Conservation (phyloP, 1,140 invertebrate species). For the Dendroctonus valens region DNA sequence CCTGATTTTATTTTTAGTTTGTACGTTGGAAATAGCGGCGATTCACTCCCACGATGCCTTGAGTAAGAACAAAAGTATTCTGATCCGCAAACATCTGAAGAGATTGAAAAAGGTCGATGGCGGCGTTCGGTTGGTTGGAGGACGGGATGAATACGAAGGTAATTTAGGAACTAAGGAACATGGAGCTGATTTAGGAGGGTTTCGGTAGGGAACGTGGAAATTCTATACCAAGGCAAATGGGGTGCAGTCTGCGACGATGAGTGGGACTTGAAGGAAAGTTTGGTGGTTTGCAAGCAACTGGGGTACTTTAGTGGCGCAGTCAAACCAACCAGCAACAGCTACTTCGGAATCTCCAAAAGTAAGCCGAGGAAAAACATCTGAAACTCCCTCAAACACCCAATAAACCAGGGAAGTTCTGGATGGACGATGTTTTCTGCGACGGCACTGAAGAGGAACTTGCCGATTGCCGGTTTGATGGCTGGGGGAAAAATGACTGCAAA, state of each 20-base stretch:
- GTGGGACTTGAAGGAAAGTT: slow-evolving; percentile 80
- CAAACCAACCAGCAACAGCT: slow-evolving; percentile 65
- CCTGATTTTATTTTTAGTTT: slow-evolving; percentile 17
- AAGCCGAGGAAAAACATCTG: slow-evolving; percentile 42
- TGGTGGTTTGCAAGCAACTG: slow-evolving; percentile 78
- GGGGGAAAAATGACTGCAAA: slow-evolving; percentile 79
- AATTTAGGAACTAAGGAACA: slow-evolving; percentile 21
- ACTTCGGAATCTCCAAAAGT: slow-evolving; percentile 76
- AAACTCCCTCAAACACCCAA: background rate
- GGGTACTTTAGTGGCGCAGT: slow-evolving; percentile 60
- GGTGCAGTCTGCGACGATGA: slow-evolving; percentile 91
- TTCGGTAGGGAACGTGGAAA: slow-evolving; percentile 80
- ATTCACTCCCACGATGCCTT: slow-evolving; percentile 2
- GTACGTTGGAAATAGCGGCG: background rate
- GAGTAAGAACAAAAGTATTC: slow-evolving; percentile 20
- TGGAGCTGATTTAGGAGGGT: background rate
- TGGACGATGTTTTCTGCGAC: slow-evolving; percentile 86
- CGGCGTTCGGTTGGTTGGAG: slow-evolving; percentile 67
- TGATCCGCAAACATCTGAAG: slow-evolving; percentile 58
- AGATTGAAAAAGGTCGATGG: slow-evolving; percentile 69
- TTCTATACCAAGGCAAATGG: slow-evolving; percentile 81
- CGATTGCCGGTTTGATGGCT: slow-evolving; percentile 78
- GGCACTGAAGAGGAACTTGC: slow-evolving; percentile 72
- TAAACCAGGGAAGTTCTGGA: slow-evolving; percentile 73
- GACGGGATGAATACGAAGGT: slow-evolving; percentile 68